Base-by-base conservation (phyloP, 2,113 vertebrate species). In the Nerophis lumbriciformis region DNA sequence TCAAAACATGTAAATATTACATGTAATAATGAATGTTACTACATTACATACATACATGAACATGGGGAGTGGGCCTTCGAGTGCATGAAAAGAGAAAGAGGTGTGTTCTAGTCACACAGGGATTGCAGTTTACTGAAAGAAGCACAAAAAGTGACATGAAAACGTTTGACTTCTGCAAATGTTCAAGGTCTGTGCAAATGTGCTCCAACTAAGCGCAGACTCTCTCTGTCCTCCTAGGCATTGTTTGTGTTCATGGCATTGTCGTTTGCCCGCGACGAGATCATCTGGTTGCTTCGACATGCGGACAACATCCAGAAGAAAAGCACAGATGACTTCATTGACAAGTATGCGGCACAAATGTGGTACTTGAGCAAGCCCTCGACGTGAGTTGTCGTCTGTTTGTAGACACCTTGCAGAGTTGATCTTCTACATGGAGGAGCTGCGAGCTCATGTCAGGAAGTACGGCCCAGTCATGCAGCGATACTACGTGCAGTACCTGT, bases 241-340 rank as follows among this genome's bases (percentile, higher is more conserved):
- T 90, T 99, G 67, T 99, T 99, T 87, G 95, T 99, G 55, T 99
- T 99, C 87, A 99, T 99, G 97, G 97, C 97, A 1, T 84, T 99
- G 67, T 99, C 97, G 1, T 99, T 99, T 69, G 95, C 97, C 72
- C 94, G 97, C 6, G 97, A 98, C 83, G 97, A 99, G 88, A 98
- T 99, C 81, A 97, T 98, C 78, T 99, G 97, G 97, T 91, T 99
- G 6, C 95, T 99, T 64, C 92, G 97, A 74, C 97, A 99, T 35
- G 97, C 97, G 6, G 97, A 99, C 85, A 99, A 99, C 74, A 98
- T 99, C 89, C 97, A 97, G 78, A 99, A 98, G 91, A 99, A 98
- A 89, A 98, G 95, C 15, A 96, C 95, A 65, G 97, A 99, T 66
- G 97, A 99, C 71, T 98, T 98, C 79, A 98, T 98, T 79, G 97